phyloP scores from a whole-genome alignment of 2,797 vertebrate genomes.

The Protosalanx chinensis region DNA sequence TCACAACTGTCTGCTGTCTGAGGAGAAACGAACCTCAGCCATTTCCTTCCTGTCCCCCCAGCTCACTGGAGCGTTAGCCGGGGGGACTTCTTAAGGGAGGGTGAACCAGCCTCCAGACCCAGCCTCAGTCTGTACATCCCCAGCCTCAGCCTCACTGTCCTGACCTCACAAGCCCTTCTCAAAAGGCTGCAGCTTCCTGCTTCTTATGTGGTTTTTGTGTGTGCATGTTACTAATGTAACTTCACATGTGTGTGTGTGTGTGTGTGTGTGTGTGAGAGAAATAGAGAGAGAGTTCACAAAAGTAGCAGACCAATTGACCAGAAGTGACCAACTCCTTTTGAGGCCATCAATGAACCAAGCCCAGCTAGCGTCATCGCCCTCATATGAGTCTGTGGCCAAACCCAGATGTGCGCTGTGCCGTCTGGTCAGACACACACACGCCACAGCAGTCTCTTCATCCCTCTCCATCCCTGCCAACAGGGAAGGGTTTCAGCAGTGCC shows the following conservation, averaged over 20 bases:
- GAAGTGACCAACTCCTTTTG: too few relatives aligned
- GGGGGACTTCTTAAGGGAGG: neutral
- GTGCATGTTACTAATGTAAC: neutral
- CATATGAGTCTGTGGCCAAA: too few relatives aligned
- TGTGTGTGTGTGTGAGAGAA: neutral
- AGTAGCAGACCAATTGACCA: neutral
- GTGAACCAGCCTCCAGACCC: too few relatives aligned
- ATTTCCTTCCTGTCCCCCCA: neutral
- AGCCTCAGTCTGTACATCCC: too few relatives aligned
- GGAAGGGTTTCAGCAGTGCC: conserved; percentile 54
- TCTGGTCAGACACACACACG: neutral
- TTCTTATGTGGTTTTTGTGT: too few relatives aligned
- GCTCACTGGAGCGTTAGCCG: neutral
- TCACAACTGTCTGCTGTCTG: neutral
- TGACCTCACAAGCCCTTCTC: too few relatives aligned
- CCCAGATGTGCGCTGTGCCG: neutral
- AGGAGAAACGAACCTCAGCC: neutral
- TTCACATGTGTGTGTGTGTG: neutral
- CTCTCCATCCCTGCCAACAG: conserved; percentile 32
- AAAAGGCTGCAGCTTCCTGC: too few relatives aligned
- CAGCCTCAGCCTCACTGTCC: too few relatives aligned
- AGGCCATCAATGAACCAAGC: too few relatives aligned
- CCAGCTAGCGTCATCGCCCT: too few relatives aligned
- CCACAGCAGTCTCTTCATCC: conserved; percentile 23
- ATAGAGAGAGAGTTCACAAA: neutral